A percentile compares a stretch with the other conserved stretches of the same genome.
Evolutionary conservation across 2,888 invertebrate genomes (phyloP).

Genomic region (Terebella lapidaria): DNA sequence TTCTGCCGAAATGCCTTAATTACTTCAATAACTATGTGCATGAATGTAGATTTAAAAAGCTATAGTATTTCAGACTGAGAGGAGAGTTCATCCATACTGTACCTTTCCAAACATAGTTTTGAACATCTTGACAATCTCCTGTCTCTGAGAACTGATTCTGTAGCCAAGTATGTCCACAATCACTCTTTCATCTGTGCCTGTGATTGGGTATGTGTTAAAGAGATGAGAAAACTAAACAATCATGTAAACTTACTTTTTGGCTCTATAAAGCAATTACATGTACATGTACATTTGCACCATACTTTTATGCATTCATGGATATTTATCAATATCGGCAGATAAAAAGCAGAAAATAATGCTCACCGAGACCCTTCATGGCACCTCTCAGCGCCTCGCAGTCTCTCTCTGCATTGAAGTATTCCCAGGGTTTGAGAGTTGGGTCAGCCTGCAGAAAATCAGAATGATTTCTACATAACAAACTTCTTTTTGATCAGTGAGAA

Average conservation of each 20-base stretch:
- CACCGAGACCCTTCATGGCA: constrained; percentile 54
- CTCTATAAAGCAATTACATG: neutral
- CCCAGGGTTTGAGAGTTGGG: constrained; percentile 49
- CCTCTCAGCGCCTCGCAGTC: constrained; percentile 49
- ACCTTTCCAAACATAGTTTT: constrained; percentile 54
- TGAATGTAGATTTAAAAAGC: too few species aligned
- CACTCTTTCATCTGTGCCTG: constrained; percentile 51
- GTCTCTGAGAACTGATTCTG: constrained; percentile 46
- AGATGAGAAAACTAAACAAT: neutral
- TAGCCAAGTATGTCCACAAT: constrained; percentile 50
- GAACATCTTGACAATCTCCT: constrained; percentile 41
- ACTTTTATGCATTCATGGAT: neutral
- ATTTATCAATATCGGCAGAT: too few species aligned
- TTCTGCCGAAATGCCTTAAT: too few species aligned
- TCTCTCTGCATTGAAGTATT: constrained; percentile 48
- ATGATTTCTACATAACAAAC: too few species aligned
- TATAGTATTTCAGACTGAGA: too few species aligned
- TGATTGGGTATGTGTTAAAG: neutral
- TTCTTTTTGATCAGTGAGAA: too few species aligned
- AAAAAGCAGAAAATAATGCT: too few species aligned
- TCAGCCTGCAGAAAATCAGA: constrained; percentile 37
- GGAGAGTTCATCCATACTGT: too few species aligned
- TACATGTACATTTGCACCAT: neutral
- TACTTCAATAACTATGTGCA: too few species aligned
- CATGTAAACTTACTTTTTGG: neutral